Evolutionary conservation across 2,888 invertebrate species (phyloP), one percentile per base, ranked within the genome.

Genomic region (Hirudinaria manillensis): DNA sequence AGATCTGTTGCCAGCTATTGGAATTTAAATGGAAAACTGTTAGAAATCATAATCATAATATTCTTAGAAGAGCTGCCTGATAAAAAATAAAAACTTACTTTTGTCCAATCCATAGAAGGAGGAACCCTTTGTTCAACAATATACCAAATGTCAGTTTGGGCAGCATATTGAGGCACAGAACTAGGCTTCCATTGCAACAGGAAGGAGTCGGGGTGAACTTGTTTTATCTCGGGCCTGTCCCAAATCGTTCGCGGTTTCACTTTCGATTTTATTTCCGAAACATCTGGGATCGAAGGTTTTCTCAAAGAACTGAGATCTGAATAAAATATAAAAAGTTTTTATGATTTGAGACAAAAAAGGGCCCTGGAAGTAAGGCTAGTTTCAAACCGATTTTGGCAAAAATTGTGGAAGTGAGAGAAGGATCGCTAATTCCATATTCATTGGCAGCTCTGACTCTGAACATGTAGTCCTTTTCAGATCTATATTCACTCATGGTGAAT

Each of bases 371-470:
- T 7, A 10, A 45, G 10, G 1, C 16, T 45, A 45, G 45, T 45
- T 45, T 19, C 34, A 36, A 68, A 79, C 79, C 76, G 24, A 77
- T 77, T 27, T 76, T 78, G 76, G 82, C 80, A 70, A 80, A 83
- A n/a, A 83, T 78, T 1, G 80, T 80, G 1, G 93, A 93, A 83
- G 91, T 93, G 2, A 97, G 94, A 75, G 95, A 95, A 0, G 98
- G 96, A 83, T 98, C 97, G 85, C 94, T 94, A 80, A 94, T 90
- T 67, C 98, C 98, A 84, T 92, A 94, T 84, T 94, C 93, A 87
- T 98, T 99, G 84, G 95, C 94, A 3, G 98, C 97, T 38, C 97
- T 89, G 53, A 98, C 90, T 77, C 98, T 89, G 88, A 97, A 95
- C 85, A 92, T 92, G 87, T 99, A 99, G 86, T 97, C 96, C 79